A percentile compares a stretch with the other conserved stretches of the same genome.
Evolutionary conservation across 2,888 invertebrate species (phyloP).

Genomic region (Amblyjoppa fuscipennis): DNA sequence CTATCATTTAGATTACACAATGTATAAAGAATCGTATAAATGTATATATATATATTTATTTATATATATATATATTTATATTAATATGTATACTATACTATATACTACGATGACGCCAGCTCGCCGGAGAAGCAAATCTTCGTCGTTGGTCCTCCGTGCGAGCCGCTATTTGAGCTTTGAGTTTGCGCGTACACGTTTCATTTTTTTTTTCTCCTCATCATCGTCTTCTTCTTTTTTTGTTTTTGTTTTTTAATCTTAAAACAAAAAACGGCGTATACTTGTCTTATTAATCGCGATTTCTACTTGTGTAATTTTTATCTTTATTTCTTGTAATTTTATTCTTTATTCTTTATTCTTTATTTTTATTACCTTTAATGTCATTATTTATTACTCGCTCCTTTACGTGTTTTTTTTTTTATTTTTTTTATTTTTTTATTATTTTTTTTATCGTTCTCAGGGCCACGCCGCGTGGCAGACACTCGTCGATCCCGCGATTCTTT

Average conservation of each 20-base stretch:
- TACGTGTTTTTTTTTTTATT: slow-evolving; percentile 36
- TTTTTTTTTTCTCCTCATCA: slow-evolving; percentile 29
- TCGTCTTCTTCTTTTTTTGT: slow-evolving; percentile 71
- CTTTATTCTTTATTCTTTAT: slow-evolving; percentile 49
- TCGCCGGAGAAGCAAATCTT: slow-evolving; percentile 84
- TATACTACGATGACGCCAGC: slow-evolving; percentile 82
- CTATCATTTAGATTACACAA: slow-evolving; percentile 71
- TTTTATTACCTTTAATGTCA: slow-evolving; percentile 37
- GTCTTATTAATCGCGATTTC: slow-evolving; percentile 54
- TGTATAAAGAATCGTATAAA: slow-evolving; percentile 75
- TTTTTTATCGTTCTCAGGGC: slow-evolving; percentile 46
- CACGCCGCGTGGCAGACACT: slow-evolving; percentile 67
- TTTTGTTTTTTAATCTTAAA: slow-evolving; percentile 54
- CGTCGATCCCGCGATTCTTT: slow-evolving; percentile 36
- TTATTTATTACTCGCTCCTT: slow-evolving; percentile 36
- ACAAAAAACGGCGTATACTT: slow-evolving; percentile 50
- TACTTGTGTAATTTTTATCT: slow-evolving; percentile 47
- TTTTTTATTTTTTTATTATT: slow-evolving; percentile 41
- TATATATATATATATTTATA: slow-evolving; percentile 67
- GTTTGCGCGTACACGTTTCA: slow-evolving; percentile 79
- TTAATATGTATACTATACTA: slow-evolving; percentile 67
- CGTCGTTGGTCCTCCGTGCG: slow-evolving; percentile 84
- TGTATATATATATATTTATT: slow-evolving; percentile 73
- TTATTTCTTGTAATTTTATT: slow-evolving; percentile 52
- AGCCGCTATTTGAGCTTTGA: slow-evolving; percentile 85